A percentile compares a stretch with the other conserved stretches of the same genome.
phyloP scores from a whole-genome alignment of 2,113 vertebrate species.

The Vulpes ferrilata region DNA sequence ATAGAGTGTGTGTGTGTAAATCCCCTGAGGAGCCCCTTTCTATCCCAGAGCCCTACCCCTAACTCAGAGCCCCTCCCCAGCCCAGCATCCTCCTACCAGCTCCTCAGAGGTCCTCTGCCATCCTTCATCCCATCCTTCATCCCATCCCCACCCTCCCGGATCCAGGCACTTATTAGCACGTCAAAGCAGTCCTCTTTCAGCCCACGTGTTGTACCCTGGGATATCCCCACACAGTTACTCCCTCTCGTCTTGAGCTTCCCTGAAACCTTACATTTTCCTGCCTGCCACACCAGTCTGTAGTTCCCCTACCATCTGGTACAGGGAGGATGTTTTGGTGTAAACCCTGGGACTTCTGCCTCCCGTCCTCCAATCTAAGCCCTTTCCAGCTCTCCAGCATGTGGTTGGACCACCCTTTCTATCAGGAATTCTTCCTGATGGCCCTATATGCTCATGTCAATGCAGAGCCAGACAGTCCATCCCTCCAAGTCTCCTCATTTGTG shows the following conservation, averaged over 20 bases:
- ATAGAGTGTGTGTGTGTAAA: neutral
- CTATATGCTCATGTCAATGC: neutral
- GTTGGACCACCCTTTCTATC: neutral
- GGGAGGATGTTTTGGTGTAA: neutral
- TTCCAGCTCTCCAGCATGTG: neutral
- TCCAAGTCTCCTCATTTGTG: neutral
- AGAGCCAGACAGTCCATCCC: neutral
- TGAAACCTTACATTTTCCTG: slow-evolving; percentile 2
- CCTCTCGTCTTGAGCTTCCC: slow-evolving; percentile 4
- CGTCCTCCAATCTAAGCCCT: neutral
- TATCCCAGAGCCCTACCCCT: neutral
- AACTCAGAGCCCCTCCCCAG: neutral
- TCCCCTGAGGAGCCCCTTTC: neutral
- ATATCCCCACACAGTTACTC: neutral
- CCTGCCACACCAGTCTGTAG: neutral
- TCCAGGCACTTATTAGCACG: slow-evolving; percentile 53
- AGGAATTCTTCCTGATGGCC: neutral
- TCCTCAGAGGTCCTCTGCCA: neutral
- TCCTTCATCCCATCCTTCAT: neutral
- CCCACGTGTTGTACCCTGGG: neutral
- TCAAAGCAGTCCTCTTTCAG: slow-evolving; percentile 42
- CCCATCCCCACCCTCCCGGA: neutral
- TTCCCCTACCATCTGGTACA: neutral
- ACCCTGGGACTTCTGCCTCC: neutral
- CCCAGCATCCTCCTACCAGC: neutral